These are phyloP conservation scores for Enteromius paludinosus DNA, from an alignment of 2,797 vertebrate species.

Conservation along the genomic window DNA sequence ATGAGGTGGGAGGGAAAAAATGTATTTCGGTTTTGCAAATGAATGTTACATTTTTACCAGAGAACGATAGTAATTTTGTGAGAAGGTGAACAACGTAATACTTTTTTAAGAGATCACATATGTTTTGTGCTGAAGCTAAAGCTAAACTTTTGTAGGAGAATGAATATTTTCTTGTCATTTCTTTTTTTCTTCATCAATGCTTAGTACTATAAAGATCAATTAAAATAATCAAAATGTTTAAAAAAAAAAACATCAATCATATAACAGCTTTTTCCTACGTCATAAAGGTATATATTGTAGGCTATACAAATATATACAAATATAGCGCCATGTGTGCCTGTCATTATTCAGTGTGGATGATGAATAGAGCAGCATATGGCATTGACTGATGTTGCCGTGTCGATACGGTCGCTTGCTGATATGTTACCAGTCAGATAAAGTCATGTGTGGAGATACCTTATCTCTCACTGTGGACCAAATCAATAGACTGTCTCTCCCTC, in stretches of 20 bases:
- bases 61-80: neutral
- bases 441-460: conserved; percentile 79
- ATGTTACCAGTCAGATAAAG: conserved; percentile 73
- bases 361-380: conserved; percentile 29
- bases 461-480: conserved; percentile 75
- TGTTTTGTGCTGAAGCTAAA: too few relatives aligned
- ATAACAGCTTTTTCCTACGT: neutral
- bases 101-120: too few relatives aligned
- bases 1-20: neutral
- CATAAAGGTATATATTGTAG: neutral
- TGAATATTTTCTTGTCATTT: neutral
- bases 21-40: neutral
- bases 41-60: neutral
- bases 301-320: neutral
- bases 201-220: neutral
- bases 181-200: neutral
- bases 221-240: neutral
- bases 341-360: conserved; percentile 10
- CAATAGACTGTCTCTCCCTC: conserved; percentile 75
- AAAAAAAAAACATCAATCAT: neutral
- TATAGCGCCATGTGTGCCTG: conserved; percentile 12
- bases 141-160: neutral
- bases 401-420: conserved; percentile 53
- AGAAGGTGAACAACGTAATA: neutral
- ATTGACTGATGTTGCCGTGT: conserved; percentile 48